Base-by-base conservation (phyloP, 1,140 invertebrate species). In the Lasioglossum baleicum region DNA sequence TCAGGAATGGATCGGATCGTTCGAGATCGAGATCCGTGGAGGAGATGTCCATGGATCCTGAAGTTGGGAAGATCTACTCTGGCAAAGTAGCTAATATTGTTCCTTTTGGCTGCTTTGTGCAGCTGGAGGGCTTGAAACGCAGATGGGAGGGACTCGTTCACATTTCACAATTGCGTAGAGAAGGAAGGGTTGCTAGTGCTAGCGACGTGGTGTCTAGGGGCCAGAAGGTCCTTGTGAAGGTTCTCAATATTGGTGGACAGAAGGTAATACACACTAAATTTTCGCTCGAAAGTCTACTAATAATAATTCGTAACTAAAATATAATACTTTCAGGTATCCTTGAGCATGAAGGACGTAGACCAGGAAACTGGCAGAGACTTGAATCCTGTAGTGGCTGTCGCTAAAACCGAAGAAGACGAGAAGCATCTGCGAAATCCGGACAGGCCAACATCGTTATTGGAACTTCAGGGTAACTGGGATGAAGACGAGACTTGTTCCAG, bases 261-360 rank as follows among this genome's bases (percentile, higher is more conserved):
- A 99, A 99, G 91, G 97, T 93, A 81, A 5, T 35, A 35, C 35
- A 44, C 7, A 44, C 11, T 44, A 44, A 44, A 10, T 44, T 11
- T 44, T 42, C 8, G 6, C 42, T 42, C 11, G 11, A 58, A 51
- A 51, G 7, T 13, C 5, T n/a, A n/a, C 7, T 61, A 8, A 66
- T 22, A 69, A 70, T 61, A 10, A 60, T 56, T 61, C 44, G 4
- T 56, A 7, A 64, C 74, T 80, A 48, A 11, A 22, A 48, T 77
- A 7, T 17, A 51, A 17, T 73, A 75, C 63, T 76, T 70, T 22
- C 51, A 90, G 89, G 75, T 98, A 0, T 99, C 98, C 60, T 93
- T 99, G 8, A 99, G 98, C 26, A 99, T 99, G 96, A 99, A 99
- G 94, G 99, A 99, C 93, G 99, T 99, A 0, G 97, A 99, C 91